Conservation (phyloP, 2,797 vertebrate species). For the Gadopsis bispinosus region DNA sequence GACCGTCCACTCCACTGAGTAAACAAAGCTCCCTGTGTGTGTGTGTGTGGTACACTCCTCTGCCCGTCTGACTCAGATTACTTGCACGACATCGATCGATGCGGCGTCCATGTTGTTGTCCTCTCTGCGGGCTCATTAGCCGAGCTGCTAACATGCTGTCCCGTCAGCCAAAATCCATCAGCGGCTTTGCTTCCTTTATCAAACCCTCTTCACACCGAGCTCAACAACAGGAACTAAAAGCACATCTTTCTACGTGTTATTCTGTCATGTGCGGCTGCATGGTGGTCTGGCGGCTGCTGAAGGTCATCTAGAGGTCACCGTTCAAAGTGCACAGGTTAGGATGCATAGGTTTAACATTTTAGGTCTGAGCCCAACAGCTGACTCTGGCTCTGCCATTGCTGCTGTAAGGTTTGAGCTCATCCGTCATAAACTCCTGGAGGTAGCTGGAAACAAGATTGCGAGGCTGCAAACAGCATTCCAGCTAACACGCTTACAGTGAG, state of each 20-base stretch:
- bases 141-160: constrained; percentile 18
- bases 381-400: no score
- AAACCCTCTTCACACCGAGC: neutral
- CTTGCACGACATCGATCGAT: no score
- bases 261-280: neutral
- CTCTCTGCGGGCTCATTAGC: constrained; percentile 50
- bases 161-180: constrained; percentile 48
- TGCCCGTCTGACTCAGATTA: constrained; percentile 4
- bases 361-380: neutral
- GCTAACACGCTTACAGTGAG: no score
- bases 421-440: no score
- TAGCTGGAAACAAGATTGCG: no score
- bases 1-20: constrained; percentile 33
- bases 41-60: neutral
- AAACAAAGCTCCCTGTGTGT: constrained; percentile 49
- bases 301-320: constrained; percentile 20
- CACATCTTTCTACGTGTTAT: accelerated
- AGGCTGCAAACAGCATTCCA: no score
- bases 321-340: no score
- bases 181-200: constrained; percentile 7
- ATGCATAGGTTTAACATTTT: neutral
- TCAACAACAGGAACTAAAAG: neutral
- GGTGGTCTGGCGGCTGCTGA: neutral
- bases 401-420: neutral
- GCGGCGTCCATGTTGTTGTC: constrained; percentile 36